Percentiles rank a stretch among this genome's conserved stretches.
These are phyloP conservation scores for Agriotes lineatus DNA, from an alignment of 2,888 invertebrate species.

Conservation along the genomic window DNA sequence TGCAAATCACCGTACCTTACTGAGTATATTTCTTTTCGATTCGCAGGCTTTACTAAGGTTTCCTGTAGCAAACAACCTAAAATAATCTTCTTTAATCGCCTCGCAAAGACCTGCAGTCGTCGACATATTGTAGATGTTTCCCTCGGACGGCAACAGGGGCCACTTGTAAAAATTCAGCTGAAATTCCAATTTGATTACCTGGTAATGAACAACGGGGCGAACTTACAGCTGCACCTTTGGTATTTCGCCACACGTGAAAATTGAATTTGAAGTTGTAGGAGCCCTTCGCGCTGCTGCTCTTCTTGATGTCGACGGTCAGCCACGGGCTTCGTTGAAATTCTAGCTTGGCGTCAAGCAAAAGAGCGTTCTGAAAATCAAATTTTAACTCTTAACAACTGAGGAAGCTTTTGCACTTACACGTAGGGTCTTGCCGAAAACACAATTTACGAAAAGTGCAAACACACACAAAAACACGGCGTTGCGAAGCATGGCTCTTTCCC, in stretches of 20 bases:
- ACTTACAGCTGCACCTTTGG: background rate
- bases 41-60: background rate
- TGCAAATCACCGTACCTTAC: background rate
- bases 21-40: background rate
- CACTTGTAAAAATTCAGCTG: background rate
- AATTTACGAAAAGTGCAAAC: background rate
- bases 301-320: slow-evolving; percentile 15
- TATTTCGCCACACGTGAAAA: background rate
- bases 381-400: background rate
- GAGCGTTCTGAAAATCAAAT: slow-evolving; percentile 22
- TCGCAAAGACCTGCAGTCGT: background rate
- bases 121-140: background rate
- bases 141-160: background rate
- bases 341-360: slow-evolving; percentile 11
- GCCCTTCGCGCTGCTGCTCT: slow-evolving; percentile 1
- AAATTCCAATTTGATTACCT: background rate
- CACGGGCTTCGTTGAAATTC: slow-evolving; percentile 22
- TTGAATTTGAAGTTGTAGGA: slow-evolving; percentile 23
- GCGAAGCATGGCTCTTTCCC: too few relatives aligned
- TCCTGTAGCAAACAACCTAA: background rate
- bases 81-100: background rate
- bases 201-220: background rate
- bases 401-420: background rate
- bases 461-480: background rate
- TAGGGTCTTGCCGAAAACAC: background rate